These are phyloP conservation scores for Anomalospiza imberbis DNA, from an alignment of 2,797 vertebrate species.

Conservation along the genomic window DNA sequence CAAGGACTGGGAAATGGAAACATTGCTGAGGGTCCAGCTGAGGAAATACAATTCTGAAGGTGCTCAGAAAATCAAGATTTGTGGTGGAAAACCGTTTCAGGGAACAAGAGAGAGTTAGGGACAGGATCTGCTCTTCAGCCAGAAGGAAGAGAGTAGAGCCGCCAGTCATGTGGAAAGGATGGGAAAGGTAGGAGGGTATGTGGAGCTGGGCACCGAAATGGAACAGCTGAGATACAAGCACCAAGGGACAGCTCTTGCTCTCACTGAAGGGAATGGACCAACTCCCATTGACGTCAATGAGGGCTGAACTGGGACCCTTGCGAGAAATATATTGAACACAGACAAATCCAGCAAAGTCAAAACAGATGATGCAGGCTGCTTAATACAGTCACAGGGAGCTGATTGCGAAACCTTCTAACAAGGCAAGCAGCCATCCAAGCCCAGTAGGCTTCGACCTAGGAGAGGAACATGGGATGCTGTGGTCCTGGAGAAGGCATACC, in stretches of 20 bases:
- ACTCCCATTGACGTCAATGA: slow-evolving; percentile 70
- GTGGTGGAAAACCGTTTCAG: not conserved
- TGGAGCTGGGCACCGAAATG: slow-evolving; percentile 4
- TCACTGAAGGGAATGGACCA: slow-evolving; percentile 55
- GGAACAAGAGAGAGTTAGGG: not conserved
- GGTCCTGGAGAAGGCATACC: not conserved
- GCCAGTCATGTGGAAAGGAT: not conserved
- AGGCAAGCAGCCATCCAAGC: slow-evolving; percentile 51
- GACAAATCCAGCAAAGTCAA: slow-evolving; percentile 66
- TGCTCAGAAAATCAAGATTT: not conserved
- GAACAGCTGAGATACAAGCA: slow-evolving; percentile 16
- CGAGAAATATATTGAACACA: slow-evolving; percentile 67
- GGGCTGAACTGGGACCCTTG: slow-evolving; percentile 63
- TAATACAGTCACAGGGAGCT: slow-evolving; percentile 53
- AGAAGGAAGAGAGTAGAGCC: not conserved
- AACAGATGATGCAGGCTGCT: slow-evolving; percentile 63
- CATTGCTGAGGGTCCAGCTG: not conserved
- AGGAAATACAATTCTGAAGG: not conserved
- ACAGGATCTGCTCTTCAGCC: not conserved
- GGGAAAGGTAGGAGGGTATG: slow-evolving; percentile 35
- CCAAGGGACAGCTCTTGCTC: slow-evolving; percentile 38
- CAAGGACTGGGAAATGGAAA: not conserved
- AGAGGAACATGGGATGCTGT: not conserved
- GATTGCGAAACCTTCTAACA: slow-evolving; percentile 50
- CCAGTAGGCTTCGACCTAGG: slow-evolving; percentile 33